Evolutionary conservation across 2,797 vertebrate species (phyloP).

Genomic region (Epinephelus awoara): DNA sequence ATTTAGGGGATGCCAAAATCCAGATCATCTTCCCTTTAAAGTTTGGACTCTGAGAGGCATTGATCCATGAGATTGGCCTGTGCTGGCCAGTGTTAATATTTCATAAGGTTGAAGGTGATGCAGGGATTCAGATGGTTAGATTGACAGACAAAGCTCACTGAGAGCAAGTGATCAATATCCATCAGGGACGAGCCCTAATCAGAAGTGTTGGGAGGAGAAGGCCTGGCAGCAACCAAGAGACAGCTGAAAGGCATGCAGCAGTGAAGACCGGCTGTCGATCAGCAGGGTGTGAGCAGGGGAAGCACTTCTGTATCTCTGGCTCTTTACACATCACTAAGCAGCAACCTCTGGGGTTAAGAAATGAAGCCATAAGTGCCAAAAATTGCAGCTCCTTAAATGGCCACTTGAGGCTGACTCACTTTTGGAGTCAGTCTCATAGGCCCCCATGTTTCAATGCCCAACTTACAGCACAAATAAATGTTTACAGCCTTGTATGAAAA

Average conservation of each 20-base stretch:
- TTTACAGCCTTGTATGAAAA: too few relatives aligned
- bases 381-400: too few relatives aligned
- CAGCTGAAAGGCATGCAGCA: constrained; percentile 27
- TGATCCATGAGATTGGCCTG: constrained; percentile 46
- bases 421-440: too few relatives aligned
- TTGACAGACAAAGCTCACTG: constrained; percentile 41
- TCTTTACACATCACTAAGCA: neutral
- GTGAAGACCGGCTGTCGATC: constrained; percentile 27
- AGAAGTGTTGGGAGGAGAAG: constrained; percentile 35
- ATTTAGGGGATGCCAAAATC: constrained; percentile 31
- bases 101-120: constrained; percentile 52
- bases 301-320: neutral
- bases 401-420: too few relatives aligned
- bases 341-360: neutral
- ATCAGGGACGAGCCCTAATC: constrained; percentile 51
- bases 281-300: neutral
- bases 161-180: constrained; percentile 68
- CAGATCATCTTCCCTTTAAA: constrained; percentile 12
- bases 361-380: too few relatives aligned
- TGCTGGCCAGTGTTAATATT: constrained; percentile 64
- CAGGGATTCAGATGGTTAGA: constrained; percentile 40
- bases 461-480: too few relatives aligned
- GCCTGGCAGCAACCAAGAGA: constrained; percentile 34
- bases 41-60: constrained; percentile 22
- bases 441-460: too few relatives aligned